Conservation (phyloP, 1,140 invertebrate species). For the Neotoxoptera formosana region DNA sequence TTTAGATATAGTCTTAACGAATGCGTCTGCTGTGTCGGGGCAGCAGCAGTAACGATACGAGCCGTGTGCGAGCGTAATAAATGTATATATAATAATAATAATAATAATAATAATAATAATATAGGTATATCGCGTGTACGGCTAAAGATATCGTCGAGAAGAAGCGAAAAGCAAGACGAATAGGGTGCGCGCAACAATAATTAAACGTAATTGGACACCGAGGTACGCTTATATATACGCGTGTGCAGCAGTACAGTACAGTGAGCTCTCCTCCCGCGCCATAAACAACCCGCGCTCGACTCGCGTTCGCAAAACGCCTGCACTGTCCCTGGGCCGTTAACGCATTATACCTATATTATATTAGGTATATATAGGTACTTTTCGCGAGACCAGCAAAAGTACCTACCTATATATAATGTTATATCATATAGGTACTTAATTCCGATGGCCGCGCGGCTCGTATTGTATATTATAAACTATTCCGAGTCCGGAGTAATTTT, state of each 20-base stretch:
- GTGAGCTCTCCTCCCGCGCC: neutral
- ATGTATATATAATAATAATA: too few species aligned
- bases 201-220: constrained; percentile 30
- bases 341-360: neutral
- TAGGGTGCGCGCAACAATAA: neutral
- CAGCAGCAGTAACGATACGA: too few species aligned
- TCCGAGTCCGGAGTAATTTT: neutral
- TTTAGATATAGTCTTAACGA: too few species aligned
- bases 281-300: constrained; percentile 12
- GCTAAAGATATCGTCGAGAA: neutral
- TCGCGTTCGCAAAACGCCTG: neutral
- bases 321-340: neutral
- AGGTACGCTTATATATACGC: constrained; percentile 8
- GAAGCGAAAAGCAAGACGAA: neutral
- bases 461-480: too few species aligned
- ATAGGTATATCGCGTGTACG: neutral
- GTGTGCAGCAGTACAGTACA: neutral
- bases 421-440: neutral
- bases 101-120: too few species aligned
- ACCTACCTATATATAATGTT: too few species aligned
- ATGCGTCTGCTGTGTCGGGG: too few species aligned
- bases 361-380: neutral
- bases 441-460: neutral
- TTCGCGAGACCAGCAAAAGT: neutral
- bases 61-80: too few species aligned